Evolutionary conservation across 2,797 vertebrate genomes (phyloP), one percentile per base, ranked within the genome.

Genomic region (Nothura maculosa): DNA sequence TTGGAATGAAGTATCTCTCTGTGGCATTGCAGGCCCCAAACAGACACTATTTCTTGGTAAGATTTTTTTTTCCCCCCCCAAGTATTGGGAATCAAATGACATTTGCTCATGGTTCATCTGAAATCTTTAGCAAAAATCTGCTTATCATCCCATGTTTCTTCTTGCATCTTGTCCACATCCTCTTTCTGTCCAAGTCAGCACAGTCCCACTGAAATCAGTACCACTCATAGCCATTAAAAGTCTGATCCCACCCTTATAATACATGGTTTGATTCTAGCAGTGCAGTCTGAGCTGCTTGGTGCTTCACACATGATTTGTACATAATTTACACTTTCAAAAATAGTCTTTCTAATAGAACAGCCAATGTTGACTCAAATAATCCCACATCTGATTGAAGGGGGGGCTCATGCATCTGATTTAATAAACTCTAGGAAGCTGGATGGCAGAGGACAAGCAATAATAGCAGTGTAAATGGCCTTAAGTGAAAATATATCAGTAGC

Each of bases 281-380:
- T 25, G 32, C n/a, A 43, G 7, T 77, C 47, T 66, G 86, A 68
- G 30, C 21, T 57, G 15, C 55, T 55, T 73, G 32, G 43, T 50
- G 68, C 47, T 94, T 91, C 18, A n/a, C 72, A 77, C 1, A 1
- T 1, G 0, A 85, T 78, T 66, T 81, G 50, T 70, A 52, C 74
- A 91, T 24, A 93, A 91, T 69, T 40, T 73, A 78, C 34, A 94
- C 92, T 95, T 81, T 93, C 78, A 92, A 91, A 81, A 50, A n/a
- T 66, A 85, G 50, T 20, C 36, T 93, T 93, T 90, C 72, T 61
- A 81, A 89, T 69, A 87, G 93, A 93, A 87, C 69, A 89, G 38
- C 34, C 69, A 73, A 78, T 90, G 83, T 95, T 88, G 81, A 86
- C 85, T 89, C 91, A 87, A 91, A 95, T 81, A 87, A 93, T 86